Conservation (phyloP, 2,888 invertebrate species). For the Troides aeacus region DNA sequence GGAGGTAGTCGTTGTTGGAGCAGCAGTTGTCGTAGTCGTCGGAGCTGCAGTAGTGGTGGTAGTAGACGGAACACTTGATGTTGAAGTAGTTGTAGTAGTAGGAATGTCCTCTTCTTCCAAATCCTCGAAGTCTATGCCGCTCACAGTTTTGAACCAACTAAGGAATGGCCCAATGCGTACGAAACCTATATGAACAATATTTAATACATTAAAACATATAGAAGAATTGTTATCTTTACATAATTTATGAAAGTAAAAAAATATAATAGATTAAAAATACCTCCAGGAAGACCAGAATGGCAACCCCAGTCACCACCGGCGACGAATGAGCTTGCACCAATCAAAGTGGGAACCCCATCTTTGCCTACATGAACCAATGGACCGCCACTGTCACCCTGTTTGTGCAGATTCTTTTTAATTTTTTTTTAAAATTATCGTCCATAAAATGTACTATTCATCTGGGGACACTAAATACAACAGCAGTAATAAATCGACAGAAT, state of each 20-base stretch:
- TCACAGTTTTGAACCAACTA: conserved; percentile 54
- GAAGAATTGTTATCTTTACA: too few species aligned
- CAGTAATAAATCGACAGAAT: too few species aligned
- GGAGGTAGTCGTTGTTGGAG: conserved; percentile 24
- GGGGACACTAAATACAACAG: too few species aligned
- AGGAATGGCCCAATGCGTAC: conserved; percentile 65
- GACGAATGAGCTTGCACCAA: conserved; percentile 69
- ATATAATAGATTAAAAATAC: conserved; percentile 38
- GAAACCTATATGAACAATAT: conserved; percentile 50
- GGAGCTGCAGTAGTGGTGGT: conserved; percentile 21
- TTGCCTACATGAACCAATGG: conserved; percentile 53
- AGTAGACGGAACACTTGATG: conserved; percentile 19
- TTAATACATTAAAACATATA: neutral
- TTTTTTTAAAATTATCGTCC: too few species aligned
- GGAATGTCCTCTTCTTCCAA: conserved; percentile 43
- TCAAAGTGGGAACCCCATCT: conserved; percentile 48
- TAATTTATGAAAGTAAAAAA: too few species aligned
- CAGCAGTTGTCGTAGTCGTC: conserved; percentile 29
- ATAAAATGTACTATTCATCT: too few species aligned
- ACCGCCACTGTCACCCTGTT: conserved; percentile 73
- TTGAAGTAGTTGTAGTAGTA: conserved; percentile 25
- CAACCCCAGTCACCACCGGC: conserved; percentile 62
- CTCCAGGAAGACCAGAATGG: conserved; percentile 65
- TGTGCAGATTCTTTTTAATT: too few species aligned
- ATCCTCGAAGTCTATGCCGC: conserved; percentile 63